phyloP scores from a whole-genome alignment of 1,140 invertebrate species.

The Nomia melanderi region DNA sequence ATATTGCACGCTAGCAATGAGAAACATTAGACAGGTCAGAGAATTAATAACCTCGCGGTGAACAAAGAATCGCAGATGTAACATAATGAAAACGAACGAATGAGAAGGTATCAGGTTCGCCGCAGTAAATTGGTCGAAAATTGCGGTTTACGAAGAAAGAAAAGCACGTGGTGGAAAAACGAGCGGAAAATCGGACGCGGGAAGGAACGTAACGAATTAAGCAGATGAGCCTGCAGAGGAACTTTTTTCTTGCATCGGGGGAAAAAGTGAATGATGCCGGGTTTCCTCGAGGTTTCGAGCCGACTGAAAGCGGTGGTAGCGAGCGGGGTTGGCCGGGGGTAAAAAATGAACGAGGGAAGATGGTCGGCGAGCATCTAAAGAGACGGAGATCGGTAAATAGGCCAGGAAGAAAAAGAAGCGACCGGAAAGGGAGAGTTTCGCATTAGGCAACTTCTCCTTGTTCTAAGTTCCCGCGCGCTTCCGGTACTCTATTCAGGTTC shows the following conservation, averaged over 20 bases:
- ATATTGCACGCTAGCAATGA: no score
- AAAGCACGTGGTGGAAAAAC: not conserved
- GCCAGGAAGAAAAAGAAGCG: conserved; percentile 5
- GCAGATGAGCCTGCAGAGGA: conserved; percentile 12
- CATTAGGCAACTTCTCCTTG: conserved; percentile 3
- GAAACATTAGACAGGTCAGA: no score
- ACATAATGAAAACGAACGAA: no score
- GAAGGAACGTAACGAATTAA: not conserved
- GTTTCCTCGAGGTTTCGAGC: not conserved
- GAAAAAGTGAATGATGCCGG: conserved; percentile 15
- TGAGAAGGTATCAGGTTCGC: no score
- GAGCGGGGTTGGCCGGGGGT: not conserved
- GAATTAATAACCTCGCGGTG: no score
- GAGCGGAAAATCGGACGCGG: conserved; percentile 1
- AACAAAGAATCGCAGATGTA: no score
- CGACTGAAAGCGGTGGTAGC: conserved; percentile 14
- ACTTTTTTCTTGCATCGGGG: conserved; percentile 7
- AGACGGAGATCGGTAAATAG: conserved; percentile 50
- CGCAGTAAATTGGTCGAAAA: not conserved
- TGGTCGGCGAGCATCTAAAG: conserved; percentile 2
- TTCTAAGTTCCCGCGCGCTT: conserved; percentile 1
- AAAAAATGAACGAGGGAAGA: conserved; percentile 6
- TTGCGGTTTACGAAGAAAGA: no score
- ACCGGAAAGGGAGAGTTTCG: not conserved
- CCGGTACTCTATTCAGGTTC: not conserved